These are phyloP conservation scores for Campopleginae sp. DNA, from an alignment of 2,888 invertebrate species.

Conservation along the genomic window DNA sequence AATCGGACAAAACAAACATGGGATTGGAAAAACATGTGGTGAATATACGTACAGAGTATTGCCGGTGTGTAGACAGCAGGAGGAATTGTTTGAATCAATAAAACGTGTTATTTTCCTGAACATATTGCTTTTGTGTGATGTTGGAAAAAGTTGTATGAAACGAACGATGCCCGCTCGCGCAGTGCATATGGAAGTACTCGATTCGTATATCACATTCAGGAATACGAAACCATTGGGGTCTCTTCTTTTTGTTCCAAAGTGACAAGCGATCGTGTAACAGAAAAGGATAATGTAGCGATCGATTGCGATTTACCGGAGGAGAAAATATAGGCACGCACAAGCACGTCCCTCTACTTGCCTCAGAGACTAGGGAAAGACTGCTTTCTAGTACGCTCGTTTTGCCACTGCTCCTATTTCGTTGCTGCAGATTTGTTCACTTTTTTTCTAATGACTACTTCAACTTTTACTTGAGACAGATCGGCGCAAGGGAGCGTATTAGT, in stretches of 20 bases:
- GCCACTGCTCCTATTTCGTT: background rate
- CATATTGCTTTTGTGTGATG: conserved; percentile 24
- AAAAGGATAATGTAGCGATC: background rate
- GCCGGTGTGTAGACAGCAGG: conserved; percentile 51
- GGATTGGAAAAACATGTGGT: background rate
- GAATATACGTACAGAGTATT: conserved; percentile 51
- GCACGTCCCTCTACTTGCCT: background rate
- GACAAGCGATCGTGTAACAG: background rate
- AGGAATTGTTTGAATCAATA: conserved; percentile 8
- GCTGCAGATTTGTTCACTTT: background rate
- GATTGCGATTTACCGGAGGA: conserved; percentile 19
- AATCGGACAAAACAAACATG: background rate
- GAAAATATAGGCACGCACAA: background rate
- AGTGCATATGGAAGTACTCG: background rate
- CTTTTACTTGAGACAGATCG: background rate
- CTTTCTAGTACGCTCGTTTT: conserved; percentile 25
- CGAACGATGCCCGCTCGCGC: background rate
- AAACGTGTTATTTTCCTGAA: conserved; percentile 43
- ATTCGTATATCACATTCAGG: background rate
- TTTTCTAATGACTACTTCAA: background rate
- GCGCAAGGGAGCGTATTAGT: background rate
- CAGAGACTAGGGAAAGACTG: conserved; percentile 16
- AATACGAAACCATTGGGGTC: conserved; percentile 4
- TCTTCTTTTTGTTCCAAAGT: background rate
- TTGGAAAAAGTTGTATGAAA: conserved; percentile 14